phyloP scores from a whole-genome alignment of 2,113 vertebrate genomes.

The Acrocephalus arundinaceus region DNA sequence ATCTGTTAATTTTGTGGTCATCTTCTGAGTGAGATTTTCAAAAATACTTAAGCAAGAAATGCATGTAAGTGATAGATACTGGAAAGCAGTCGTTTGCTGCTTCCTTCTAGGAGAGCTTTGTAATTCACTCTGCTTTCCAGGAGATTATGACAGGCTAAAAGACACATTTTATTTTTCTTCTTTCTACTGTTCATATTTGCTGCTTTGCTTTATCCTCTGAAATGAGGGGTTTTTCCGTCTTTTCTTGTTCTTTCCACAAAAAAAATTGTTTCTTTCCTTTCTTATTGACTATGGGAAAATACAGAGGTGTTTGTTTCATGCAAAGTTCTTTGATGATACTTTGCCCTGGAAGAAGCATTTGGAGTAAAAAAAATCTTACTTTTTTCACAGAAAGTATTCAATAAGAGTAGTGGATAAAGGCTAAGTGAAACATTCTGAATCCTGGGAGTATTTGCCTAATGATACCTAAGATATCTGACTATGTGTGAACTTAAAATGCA shows the following conservation, averaged over 20 bases:
- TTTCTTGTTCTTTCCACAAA: not conserved
- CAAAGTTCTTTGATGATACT: not conserved
- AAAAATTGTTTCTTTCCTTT: not conserved
- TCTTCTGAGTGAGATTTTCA: not conserved
- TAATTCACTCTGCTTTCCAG: not conserved
- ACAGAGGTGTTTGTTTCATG: not conserved
- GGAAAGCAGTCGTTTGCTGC: not conserved
- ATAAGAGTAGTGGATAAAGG: not conserved
- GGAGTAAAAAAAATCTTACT: not conserved
- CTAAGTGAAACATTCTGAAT: not conserved
- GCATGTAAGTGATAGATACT: not conserved
- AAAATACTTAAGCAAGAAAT: not conserved
- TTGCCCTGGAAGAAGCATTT: not conserved
- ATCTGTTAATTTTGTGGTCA: not conserved
- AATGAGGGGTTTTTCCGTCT: fast-evolving
- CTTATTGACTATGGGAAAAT: not conserved
- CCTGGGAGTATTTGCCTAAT: not conserved
- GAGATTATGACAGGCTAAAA: not conserved
- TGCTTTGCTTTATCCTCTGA: not conserved
- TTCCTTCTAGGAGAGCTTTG: not conserved
- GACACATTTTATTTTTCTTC: not conserved
- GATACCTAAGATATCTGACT: not conserved
- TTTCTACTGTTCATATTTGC: not conserved
- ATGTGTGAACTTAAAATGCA: not conserved
- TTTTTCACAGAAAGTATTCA: not conserved